These are phyloP conservation scores for Papio anubis DNA, from an alignment of 2,113 vertebrate species.

Conservation along the genomic window DNA sequence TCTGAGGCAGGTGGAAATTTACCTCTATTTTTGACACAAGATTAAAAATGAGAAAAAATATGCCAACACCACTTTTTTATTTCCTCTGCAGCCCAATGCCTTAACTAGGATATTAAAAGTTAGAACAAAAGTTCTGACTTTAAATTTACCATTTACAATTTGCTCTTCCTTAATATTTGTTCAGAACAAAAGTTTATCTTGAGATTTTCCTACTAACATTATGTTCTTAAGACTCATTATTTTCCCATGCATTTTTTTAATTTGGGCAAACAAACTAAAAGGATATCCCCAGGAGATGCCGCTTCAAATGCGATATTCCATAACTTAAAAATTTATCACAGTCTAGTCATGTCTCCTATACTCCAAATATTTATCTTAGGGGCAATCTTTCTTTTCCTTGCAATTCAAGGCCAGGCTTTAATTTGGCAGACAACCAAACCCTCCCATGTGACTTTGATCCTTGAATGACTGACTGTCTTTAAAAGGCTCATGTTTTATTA, in stretches of 20 bases:
- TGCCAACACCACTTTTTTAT: not conserved
- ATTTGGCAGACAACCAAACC: constrained; percentile 37
- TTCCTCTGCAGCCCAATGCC: not conserved
- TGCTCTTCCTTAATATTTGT: constrained; percentile 39
- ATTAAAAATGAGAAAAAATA: not conserved
- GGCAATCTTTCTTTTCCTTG: constrained; percentile 42
- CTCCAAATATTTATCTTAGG: constrained; percentile 63
- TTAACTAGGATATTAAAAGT: constrained; percentile 19
- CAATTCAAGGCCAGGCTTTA: not conserved
- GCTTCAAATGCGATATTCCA: not conserved
- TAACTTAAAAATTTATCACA: constrained; percentile 48
- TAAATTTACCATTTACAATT: not conserved
- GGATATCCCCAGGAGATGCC: not conserved
- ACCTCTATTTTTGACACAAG: not conserved
- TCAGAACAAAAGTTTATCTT: constrained; percentile 17
- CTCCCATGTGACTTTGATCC: constrained; percentile 20
- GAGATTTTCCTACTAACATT: constrained; percentile 10
- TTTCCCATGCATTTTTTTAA: not conserved
- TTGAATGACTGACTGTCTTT: constrained; percentile 50
- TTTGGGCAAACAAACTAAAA: constrained; percentile 30
- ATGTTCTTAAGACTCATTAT: not conserved
- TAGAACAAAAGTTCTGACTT: not conserved
- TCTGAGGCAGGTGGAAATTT: not conserved
- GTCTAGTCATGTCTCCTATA: constrained; percentile 3
- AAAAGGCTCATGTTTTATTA: constrained; percentile 65